These are phyloP conservation scores for Tetramorium simillimum DNA, from an alignment of 1,140 invertebrate genomes.

Conservation along the genomic window DNA sequence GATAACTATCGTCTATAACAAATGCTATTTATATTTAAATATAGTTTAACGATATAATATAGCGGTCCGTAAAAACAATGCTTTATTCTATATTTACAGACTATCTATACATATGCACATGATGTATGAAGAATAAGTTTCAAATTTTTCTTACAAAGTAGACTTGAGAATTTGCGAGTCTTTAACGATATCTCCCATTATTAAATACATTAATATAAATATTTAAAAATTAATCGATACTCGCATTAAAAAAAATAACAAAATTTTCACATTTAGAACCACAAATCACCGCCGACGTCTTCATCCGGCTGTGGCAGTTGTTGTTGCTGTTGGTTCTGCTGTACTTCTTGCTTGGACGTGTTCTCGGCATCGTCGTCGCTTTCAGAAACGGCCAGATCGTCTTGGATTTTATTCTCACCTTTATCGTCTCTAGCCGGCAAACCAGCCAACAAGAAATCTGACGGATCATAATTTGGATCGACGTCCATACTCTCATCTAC, in stretches of 20 bases:
- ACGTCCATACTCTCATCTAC: constrained; percentile 92
- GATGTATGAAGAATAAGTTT: constrained; percentile 46
- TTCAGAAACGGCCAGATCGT: constrained; percentile 92
- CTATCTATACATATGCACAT: constrained; percentile 54
- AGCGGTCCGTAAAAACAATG: constrained; percentile 36
- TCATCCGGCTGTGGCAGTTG: constrained; percentile 80
- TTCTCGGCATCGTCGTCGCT: constrained; percentile 90
- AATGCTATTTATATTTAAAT: constrained; percentile 6
- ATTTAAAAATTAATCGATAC: too few species aligned
- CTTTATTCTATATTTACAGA: constrained; percentile 67
- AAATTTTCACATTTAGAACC: constrained; percentile 82
- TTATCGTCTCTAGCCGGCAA: constrained; percentile 84
- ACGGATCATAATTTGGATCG: constrained; percentile 94
- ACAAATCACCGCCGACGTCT: constrained; percentile 84
- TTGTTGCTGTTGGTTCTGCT: constrained; percentile 57
- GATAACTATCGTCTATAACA: not conserved
- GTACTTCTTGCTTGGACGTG: constrained; percentile 71
- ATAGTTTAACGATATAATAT: not conserved
- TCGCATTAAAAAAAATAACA: constrained; percentile 16
- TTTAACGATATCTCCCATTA: not conserved
- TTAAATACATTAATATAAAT: constrained; percentile 18
- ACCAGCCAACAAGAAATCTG: constrained; percentile 91
- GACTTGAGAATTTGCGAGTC: not conserved
- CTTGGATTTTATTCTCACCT: constrained; percentile 86
- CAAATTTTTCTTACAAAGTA: constrained; percentile 28